phyloP scores from a whole-genome alignment of 2,797 vertebrate species.

The Gobionotothen gibberifrons region DNA sequence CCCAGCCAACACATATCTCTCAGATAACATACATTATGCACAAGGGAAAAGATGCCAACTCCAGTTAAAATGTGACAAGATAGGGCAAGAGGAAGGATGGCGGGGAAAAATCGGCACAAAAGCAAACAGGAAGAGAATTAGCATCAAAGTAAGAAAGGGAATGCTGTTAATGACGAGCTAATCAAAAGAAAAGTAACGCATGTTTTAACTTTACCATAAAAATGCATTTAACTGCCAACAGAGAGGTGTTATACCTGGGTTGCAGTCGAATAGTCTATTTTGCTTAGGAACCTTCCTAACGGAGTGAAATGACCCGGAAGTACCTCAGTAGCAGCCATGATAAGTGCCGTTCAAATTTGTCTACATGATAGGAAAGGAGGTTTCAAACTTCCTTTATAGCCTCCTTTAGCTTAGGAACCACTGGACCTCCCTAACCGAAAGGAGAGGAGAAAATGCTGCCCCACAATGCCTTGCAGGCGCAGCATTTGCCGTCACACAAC shows the following conservation, averaged over 20 bases:
- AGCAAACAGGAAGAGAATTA: constrained; percentile 8
- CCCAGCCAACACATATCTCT: constrained; percentile 29
- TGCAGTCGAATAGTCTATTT: no score
- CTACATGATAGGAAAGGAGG: no score
- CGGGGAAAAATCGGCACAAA: constrained; percentile 2
- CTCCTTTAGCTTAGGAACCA: no score
- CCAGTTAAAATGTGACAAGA: constrained; percentile 44
- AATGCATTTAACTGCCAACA: background rate
- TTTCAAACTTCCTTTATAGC: no score
- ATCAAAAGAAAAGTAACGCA: background rate
- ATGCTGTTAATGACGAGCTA: background rate
- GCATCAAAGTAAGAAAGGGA: constrained; percentile 17
- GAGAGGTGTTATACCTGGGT: background rate
- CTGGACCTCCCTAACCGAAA: no score
- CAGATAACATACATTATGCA: constrained; percentile 40
- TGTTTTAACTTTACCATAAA: background rate
- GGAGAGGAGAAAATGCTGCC: no score
- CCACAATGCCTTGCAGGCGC: no score
- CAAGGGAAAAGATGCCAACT: constrained; percentile 34
- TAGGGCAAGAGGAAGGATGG: constrained; percentile 12
- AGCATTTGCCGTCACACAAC: no score
- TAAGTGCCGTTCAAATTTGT: no score
- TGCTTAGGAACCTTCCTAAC: no score
- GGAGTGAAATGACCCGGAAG: no score
- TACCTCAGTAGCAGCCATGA: no score